phyloP scores from a whole-genome alignment of 2,888 invertebrate genomes.

The Clivina fossor region DNA sequence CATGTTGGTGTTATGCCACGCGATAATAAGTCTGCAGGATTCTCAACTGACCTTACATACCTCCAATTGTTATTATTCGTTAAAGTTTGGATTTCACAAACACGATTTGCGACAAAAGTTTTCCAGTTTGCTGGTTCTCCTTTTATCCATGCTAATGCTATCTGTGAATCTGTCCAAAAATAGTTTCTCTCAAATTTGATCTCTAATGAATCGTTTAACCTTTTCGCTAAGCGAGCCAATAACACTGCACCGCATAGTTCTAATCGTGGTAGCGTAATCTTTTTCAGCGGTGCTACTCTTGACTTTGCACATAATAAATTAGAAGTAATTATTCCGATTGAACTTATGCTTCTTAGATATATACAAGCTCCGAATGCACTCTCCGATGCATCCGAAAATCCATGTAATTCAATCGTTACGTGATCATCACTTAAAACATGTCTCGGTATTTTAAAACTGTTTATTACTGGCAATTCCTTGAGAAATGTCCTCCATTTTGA shows the following conservation, averaged over 20 bases:
- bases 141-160: constrained; percentile 43
- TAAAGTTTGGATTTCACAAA: constrained; percentile 32
- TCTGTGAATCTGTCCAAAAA: constrained; percentile 43
- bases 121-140: constrained; percentile 36
- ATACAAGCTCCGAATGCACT: constrained; percentile 34
- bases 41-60: constrained; percentile 30
- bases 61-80: constrained; percentile 25
- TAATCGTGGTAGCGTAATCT: constrained; percentile 41
- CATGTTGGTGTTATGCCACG: constrained; percentile 19
- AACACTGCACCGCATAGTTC: constrained; percentile 43
- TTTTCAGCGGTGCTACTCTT: constrained; percentile 31
- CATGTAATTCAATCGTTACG: constrained; percentile 37
- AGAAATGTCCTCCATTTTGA: not conserved
- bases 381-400: constrained; percentile 42
- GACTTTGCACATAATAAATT: constrained; percentile 30
- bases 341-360: not conserved
- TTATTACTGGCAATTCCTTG: no score
- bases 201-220: constrained; percentile 18
- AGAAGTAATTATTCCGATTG: not conserved
- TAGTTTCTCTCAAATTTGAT: constrained; percentile 5
- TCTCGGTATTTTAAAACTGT: constrained; percentile 10
- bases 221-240: constrained; percentile 36
- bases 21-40: constrained; percentile 34
- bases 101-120: constrained; percentile 40
- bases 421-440: not conserved